A percentile compares a stretch with the other conserved stretches of the same genome.
Conservation (phyloP, 2,113 vertebrate species). For the Cepphus grylle region DNA sequence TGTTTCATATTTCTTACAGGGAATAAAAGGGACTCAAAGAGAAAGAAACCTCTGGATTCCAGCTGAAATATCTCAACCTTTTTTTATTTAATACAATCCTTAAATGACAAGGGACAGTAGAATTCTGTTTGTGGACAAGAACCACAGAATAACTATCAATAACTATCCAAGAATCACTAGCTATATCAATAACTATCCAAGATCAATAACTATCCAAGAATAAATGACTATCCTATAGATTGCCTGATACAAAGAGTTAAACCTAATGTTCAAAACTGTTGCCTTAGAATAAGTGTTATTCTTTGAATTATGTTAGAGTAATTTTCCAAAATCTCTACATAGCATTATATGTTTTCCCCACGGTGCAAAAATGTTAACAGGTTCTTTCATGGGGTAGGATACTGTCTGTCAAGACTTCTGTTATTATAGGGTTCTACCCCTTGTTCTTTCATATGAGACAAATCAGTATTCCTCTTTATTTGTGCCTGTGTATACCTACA, state of each 20-base stretch:
- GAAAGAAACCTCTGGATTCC: neutral
- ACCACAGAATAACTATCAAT: neutral
- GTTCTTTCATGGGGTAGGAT: neutral
- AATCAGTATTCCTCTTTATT: neutral
- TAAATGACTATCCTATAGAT: accelerated
- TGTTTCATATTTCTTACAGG: neutral
- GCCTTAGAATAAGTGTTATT: neutral
- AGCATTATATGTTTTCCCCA: neutral
- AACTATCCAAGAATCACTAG: neutral
- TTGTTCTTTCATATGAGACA: neutral
- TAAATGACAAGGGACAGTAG: neutral
- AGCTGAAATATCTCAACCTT: neutral
- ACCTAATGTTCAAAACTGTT: neutral
- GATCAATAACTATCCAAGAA: neutral
- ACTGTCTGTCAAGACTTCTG: neutral
- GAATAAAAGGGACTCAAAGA: neutral
- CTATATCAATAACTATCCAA: neutral
- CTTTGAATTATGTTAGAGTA: neutral
- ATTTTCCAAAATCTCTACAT: neutral
- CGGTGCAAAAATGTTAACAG: neutral
- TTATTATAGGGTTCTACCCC: neutral
- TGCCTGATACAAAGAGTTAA: neutral
- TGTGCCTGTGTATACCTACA: neutral
- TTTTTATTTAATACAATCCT: neutral
- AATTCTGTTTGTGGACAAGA: neutral